phyloP scores from a whole-genome alignment of 2,797 vertebrate species.

The Arvicola amphibius region DNA sequence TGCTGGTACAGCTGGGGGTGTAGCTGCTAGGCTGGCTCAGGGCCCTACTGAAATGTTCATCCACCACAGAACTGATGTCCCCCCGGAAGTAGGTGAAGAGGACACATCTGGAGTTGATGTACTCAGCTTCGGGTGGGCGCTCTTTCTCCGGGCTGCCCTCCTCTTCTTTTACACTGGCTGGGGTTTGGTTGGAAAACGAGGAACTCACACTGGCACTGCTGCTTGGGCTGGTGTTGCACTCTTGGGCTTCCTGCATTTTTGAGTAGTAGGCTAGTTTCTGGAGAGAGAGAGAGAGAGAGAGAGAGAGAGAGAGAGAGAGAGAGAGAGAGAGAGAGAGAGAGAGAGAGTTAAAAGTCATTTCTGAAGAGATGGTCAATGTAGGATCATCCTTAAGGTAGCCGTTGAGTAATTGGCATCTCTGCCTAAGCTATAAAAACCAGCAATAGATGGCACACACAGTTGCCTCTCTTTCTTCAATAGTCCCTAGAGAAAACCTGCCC shows the following conservation, averaged over 20 bases:
- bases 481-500: not conserved
- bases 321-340: slow-evolving; percentile 33
- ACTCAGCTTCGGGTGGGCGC: slow-evolving; percentile 95
- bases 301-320: slow-evolving; percentile 42
- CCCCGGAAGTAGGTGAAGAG: slow-evolving; percentile 99
- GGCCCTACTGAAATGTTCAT: slow-evolving; percentile 98
- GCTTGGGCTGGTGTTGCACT: slow-evolving; percentile 86
- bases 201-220: slow-evolving; percentile 86
- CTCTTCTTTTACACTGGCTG: slow-evolving; percentile 95
- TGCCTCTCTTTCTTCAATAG: not conserved
- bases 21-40: slow-evolving; percentile 93
- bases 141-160: slow-evolving; percentile 95
- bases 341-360: slow-evolving; percentile 44
- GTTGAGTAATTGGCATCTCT: not conserved
- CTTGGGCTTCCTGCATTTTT: slow-evolving; percentile 98
- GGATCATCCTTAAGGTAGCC: not conserved
- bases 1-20: slow-evolving; percentile 88
- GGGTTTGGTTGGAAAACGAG: slow-evolving; percentile 89
- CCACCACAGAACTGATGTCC: slow-evolving; percentile 98
- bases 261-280: slow-evolving; percentile 98
- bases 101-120: slow-evolving; percentile 96
- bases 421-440: not conserved
- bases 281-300: slow-evolving; percentile 3
- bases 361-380: not conserved
- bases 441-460: not conserved